A percentile compares a stretch with the other conserved stretches of the same genome.
These are phyloP conservation scores for Mya arenaria DNA, from an alignment of 1,140 invertebrate genomes.

Conservation along the genomic window DNA sequence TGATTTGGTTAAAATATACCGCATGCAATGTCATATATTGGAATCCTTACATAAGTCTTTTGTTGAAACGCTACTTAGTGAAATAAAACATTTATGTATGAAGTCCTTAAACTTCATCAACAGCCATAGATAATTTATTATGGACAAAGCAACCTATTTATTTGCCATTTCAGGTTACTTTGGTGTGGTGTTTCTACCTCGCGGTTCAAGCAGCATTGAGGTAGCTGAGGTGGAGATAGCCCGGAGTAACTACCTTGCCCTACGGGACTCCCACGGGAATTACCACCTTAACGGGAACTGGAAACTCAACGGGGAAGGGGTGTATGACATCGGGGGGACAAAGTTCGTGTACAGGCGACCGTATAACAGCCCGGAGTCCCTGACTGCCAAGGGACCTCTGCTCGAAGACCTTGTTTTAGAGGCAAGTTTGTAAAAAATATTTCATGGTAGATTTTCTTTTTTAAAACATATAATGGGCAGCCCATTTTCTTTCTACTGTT, in stretches of 20 bases:
- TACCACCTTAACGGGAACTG: conserved; percentile 73
- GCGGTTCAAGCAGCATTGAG: conserved; percentile 55
- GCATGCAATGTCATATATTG: too few relatives aligned
- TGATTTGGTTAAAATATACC: too few relatives aligned
- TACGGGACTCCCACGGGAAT: conserved; percentile 66
- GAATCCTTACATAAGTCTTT: too few relatives aligned
- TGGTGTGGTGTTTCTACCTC: conserved; percentile 61
- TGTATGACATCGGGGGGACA: conserved; percentile 61
- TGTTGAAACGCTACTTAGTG: too few relatives aligned
- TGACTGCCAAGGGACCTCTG: conserved; percentile 83
- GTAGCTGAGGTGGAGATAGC: conserved; percentile 54
- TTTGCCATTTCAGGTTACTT: conserved; percentile 62
- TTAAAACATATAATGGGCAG: too few relatives aligned
- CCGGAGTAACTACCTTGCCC: conserved; percentile 60
- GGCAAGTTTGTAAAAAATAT: conserved; percentile 79
- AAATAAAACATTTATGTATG: too few relatives aligned
- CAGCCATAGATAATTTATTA: too few relatives aligned
- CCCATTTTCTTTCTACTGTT: too few relatives aligned
- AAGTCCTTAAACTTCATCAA: too few relatives aligned
- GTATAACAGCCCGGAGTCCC: conserved; percentile 79
- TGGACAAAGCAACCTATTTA: too few relatives aligned
- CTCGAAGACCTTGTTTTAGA: conserved; percentile 83
- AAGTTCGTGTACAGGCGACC: conserved; percentile 82
- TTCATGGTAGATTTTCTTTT: too few relatives aligned
- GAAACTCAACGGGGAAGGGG: conserved; percentile 66